Evolutionary conservation across 1,140 invertebrate species (phyloP).

Genomic region (Leptinotarsa defecta): DNA sequence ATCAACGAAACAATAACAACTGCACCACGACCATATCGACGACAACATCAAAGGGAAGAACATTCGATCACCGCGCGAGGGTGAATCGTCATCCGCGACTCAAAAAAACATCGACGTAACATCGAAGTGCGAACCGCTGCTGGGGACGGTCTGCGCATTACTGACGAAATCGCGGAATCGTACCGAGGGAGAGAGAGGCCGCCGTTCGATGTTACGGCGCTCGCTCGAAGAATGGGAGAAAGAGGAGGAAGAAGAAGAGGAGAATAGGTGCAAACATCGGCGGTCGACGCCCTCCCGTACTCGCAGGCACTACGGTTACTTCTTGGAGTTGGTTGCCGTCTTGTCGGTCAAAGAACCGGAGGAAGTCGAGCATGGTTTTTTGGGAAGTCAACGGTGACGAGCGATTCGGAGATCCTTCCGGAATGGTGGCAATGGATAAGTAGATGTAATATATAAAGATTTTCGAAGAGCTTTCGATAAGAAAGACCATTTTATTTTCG

Average conservation of each 20-base stretch:
- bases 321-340: not conserved
- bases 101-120: not conserved
- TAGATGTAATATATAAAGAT: too few relatives aligned
- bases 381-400: not conserved
- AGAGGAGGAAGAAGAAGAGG: not conserved
- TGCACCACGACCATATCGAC: not conserved
- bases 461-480: too few relatives aligned
- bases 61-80: not conserved
- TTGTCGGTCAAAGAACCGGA: constrained; percentile 4
- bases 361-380: not conserved
- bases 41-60: not conserved
- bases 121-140: not conserved
- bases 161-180: not conserved
- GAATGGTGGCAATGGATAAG: too few relatives aligned
- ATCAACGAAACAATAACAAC: not conserved
- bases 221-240: not conserved
- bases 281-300: constrained; percentile 1
- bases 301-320: not conserved
- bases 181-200: not conserved
- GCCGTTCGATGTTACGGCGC: not conserved
- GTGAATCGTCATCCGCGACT: not conserved
- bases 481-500: too few relatives aligned
- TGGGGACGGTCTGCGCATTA: not conserved
- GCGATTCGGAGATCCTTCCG: too few relatives aligned
- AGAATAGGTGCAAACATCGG: not conserved